These are phyloP conservation scores for Ichneumoninae sp. DNA, from an alignment of 2,888 invertebrate genomes.

Conservation along the genomic window DNA sequence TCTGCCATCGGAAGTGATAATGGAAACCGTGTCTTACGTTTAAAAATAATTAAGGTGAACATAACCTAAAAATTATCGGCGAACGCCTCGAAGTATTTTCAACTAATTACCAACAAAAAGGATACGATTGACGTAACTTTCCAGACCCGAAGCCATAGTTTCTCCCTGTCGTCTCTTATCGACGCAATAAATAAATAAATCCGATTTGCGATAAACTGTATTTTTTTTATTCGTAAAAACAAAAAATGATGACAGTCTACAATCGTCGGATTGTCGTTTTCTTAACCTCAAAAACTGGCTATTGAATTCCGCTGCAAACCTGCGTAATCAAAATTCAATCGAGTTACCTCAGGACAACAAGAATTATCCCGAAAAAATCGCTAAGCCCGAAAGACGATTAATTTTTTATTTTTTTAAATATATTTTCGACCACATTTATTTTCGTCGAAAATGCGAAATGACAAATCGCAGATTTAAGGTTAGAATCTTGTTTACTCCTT, in stretches of 20 bases:
- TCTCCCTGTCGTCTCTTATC: background rate
- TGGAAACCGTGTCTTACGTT: slow-evolving; percentile 92
- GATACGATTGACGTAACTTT: slow-evolving; percentile 94
- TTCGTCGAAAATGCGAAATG: background rate
- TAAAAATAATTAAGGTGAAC: slow-evolving; percentile 60
- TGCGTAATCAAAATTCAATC: background rate
- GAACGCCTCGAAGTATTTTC: slow-evolving; percentile 37
- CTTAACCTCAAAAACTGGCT: background rate
- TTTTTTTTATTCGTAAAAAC: background rate
- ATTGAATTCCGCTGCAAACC: background rate
- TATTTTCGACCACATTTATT: background rate
- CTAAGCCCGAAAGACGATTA: background rate
- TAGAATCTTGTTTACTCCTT: background rate
- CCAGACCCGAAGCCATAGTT: slow-evolving; percentile 92
- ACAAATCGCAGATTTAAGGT: background rate
- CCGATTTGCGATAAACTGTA: background rate
- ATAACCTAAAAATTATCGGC: slow-evolving; percentile 35
- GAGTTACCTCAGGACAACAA: background rate
- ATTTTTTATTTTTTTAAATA: background rate
- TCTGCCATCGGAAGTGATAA: slow-evolving; percentile 98
- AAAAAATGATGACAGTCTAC: background rate
- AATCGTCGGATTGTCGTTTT: background rate
- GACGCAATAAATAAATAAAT: background rate
- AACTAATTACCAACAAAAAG: slow-evolving; percentile 81
- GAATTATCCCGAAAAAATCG: no score